phyloP scores from a whole-genome alignment of 2,113 vertebrate genomes.

The Symphodus melops region DNA sequence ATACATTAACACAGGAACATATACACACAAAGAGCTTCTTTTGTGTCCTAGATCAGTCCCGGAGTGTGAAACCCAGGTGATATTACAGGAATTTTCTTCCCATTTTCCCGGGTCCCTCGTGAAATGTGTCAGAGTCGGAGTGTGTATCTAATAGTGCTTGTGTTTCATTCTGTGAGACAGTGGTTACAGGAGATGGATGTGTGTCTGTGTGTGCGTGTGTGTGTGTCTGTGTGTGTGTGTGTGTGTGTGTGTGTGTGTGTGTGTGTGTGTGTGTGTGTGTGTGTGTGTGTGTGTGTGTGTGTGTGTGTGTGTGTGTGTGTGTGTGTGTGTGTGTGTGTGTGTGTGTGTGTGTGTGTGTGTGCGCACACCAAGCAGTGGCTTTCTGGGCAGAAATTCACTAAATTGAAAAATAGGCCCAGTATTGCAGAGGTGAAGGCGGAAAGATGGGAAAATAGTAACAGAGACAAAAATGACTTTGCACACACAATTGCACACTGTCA shows the following conservation, averaged over 20 bases:
- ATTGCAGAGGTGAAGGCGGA: constrained; percentile 37
- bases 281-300: constrained; percentile 5
- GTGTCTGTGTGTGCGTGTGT: constrained; percentile 4
- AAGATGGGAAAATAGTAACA: constrained; percentile 32
- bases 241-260: constrained; percentile 7
- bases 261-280: constrained; percentile 1
- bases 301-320: constrained; percentile 3
- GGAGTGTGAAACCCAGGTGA: constrained; percentile 38
- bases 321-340: constrained; percentile 2
- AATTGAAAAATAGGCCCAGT: constrained; percentile 73
- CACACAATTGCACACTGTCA: constrained; percentile 1
- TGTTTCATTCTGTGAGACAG: constrained; percentile 51
- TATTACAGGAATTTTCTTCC: constrained; percentile 61
- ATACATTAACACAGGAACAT: constrained; percentile 20
- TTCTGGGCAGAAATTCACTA: constrained; percentile 65
- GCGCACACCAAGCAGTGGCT: constrained; percentile 26
- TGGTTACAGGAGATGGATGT: constrained; percentile 30
- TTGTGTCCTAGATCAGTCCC: constrained; percentile 26
- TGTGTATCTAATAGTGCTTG: constrained; percentile 49
- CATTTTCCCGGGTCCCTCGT: constrained; percentile 38
- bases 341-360: background rate
- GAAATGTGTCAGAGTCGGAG: constrained; percentile 24
- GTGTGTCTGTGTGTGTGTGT: background rate
- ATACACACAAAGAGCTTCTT: constrained; percentile 4
- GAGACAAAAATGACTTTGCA: background rate